Conservation (phyloP, 2,797 vertebrate genomes). For the Urosaurus nigricauda region DNA sequence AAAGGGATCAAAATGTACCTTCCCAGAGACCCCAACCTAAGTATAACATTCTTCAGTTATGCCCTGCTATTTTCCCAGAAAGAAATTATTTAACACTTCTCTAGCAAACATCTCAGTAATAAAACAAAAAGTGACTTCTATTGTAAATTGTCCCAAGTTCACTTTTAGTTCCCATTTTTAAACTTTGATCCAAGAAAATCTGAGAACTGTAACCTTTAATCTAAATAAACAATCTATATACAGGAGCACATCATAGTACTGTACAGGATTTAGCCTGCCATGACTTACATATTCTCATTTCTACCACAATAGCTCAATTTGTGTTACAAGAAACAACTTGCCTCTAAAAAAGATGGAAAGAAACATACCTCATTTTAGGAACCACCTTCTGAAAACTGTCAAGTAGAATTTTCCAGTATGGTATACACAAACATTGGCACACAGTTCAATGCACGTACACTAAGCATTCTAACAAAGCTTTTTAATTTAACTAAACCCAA, state of each 20-base stretch:
- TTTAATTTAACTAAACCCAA: not conserved
- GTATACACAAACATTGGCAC: not conserved
- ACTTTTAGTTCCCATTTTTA: not conserved
- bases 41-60: not conserved
- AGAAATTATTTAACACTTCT: not conserved
- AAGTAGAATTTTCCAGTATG: not conserved
- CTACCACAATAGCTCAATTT: not conserved
- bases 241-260: not conserved
- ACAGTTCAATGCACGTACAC: not conserved
- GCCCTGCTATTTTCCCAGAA: not conserved
- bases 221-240: not conserved
- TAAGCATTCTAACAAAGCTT: not conserved
- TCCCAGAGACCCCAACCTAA: not conserved
- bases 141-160: not conserved
- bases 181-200: not conserved
- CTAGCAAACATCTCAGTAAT: not conserved
- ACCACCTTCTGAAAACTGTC: not conserved
- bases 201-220: not conserved
- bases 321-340: not conserved
- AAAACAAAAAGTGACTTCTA: not conserved
- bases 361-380: not conserved
- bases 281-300: not conserved
- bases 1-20: not conserved
- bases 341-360: not conserved
- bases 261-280: not conserved